Evolutionary conservation across 2,888 invertebrate species (phyloP).

Genomic region (Mesochorus sp.): DNA sequence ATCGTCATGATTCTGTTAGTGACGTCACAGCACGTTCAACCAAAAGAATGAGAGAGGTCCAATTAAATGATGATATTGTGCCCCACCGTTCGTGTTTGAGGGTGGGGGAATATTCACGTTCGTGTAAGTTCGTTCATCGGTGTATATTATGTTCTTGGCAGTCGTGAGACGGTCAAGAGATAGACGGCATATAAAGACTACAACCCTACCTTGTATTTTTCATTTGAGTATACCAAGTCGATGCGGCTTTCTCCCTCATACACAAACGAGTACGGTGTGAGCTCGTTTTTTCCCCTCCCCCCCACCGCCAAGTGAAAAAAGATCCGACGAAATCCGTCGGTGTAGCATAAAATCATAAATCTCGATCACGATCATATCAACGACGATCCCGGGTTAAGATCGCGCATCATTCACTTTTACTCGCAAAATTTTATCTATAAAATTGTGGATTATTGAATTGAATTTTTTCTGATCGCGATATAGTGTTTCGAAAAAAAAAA

Average conservation of each 20-base stretch:
- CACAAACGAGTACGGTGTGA: slow-evolving; percentile 68
- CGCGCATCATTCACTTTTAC: too few species aligned
- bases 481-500: neutral
- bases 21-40: too few species aligned
- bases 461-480: neutral
- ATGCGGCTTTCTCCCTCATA: slow-evolving; percentile 70
- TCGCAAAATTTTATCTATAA: too few species aligned
- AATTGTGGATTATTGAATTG: too few species aligned
- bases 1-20: too few species aligned
- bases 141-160: slow-evolving; percentile 23
- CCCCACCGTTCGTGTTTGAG: slow-evolving; percentile 10
- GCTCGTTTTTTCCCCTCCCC: slow-evolving; percentile 59
- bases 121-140: slow-evolving; percentile 63
- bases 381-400: too few species aligned
- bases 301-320: neutral
- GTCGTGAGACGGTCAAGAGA: slow-evolving; percentile 58
- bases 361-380: too few species aligned
- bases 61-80: slow-evolving; percentile 8
- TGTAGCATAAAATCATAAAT: too few species aligned
- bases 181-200: slow-evolving; percentile 71
- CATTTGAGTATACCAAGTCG: slow-evolving; percentile 68
- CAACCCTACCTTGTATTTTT: slow-evolving; percentile 71
- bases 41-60: too few species aligned
- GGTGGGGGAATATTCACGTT: slow-evolving; percentile 48
- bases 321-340: too few species aligned